Evolutionary conservation across 2,888 invertebrate genomes (phyloP).

Genomic region (Tanytarsus gracilentus): DNA sequence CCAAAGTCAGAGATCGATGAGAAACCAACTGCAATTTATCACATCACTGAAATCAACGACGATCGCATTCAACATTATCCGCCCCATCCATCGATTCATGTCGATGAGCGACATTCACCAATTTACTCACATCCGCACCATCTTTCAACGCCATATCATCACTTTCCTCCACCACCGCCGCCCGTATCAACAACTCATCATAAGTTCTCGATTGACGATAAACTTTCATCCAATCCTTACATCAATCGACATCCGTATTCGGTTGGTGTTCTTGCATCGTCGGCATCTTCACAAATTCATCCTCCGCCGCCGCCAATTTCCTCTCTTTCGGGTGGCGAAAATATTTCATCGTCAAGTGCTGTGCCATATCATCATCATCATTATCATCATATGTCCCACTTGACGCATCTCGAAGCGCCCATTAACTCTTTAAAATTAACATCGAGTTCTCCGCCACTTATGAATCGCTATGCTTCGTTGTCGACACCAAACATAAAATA

Average conservation of each 20-base stretch:
- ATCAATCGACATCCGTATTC: conserved; percentile 25
- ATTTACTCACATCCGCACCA: conserved; percentile 12
- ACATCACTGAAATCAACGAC: conserved; percentile 13
- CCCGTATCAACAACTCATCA: conserved; percentile 1
- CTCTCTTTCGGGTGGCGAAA: neutral
- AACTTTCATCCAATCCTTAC: conserved; percentile 2
- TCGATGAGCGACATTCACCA: conserved; percentile 25
- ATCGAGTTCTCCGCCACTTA: neutral
- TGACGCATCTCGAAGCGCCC: conserved; percentile 13
- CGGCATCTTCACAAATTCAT: conserved; percentile 1
- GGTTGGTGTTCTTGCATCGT: conserved; percentile 13
- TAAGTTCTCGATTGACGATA: conserved; percentile 10
- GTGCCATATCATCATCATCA: conserved; percentile 18
- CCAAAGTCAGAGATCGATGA: conserved; percentile 16
- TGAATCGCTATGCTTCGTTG: neutral
- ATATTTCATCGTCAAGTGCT: conserved; percentile 5
- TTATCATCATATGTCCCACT: conserved; percentile 3
- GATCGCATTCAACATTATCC: conserved; percentile 20
- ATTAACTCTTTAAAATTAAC: conserved; percentile 19
- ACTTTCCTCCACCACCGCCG: neutral
- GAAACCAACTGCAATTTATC: conserved; percentile 15
- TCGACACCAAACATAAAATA: conserved; percentile 26
- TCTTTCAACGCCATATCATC: conserved; percentile 12
- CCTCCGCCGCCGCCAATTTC: no score
- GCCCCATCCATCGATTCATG: conserved; percentile 17